Evolutionary conservation across 2,888 invertebrate species (phyloP), one percentile per base, ranked within the genome.

Genomic region (Tridacna gigas): DNA sequence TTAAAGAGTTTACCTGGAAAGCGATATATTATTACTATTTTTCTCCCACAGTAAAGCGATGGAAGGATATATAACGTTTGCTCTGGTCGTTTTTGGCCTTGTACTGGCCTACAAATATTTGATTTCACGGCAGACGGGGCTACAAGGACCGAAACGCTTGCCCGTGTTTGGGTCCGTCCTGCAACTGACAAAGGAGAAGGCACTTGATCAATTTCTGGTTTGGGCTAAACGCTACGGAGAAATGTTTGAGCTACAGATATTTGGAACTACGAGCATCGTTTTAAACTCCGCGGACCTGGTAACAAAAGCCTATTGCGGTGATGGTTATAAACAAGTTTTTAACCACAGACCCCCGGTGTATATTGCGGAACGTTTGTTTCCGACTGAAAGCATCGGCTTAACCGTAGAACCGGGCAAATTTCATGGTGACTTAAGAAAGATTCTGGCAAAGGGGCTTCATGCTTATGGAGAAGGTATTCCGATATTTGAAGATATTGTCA

Each of bases 371-470:
- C 37, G 45, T 45, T 37, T 37, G 20, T 37, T 45, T 13, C 37
- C n/a, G 7, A 20, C n/a, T n/a, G 45, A 67, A 37, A 67, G 45
- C n/a, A 67, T 67, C n/a, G 20, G 5, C 18, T 37, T 67, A 11
- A 45, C n/a, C 7, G 15, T 22, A 4, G n/a, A 26, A 5, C 20
- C 67, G 28, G 67, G 67, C 18, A 67, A 67, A 20, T 13, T n/a
- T 2, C 73, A 73, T 18, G 22, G 45, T n/a, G 73, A 51, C n/a
- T 25, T 73, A 51, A 73, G 73, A n/a, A 73, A 73, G 26, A 51
- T 25, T 18, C 26, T 73, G 15, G 20, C 26, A 13, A 73, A 73
- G 51, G 73, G 51, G 7, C 73, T 73, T 11, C 73, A 73, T n/a
- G 56, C 51, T 12, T 73, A 73, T 22, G 73, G 73, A 1, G 73